These are phyloP conservation scores for Ramazzottius varieornatus DNA, from an alignment of 2,888 invertebrate genomes.

Conservation along the genomic window DNA sequence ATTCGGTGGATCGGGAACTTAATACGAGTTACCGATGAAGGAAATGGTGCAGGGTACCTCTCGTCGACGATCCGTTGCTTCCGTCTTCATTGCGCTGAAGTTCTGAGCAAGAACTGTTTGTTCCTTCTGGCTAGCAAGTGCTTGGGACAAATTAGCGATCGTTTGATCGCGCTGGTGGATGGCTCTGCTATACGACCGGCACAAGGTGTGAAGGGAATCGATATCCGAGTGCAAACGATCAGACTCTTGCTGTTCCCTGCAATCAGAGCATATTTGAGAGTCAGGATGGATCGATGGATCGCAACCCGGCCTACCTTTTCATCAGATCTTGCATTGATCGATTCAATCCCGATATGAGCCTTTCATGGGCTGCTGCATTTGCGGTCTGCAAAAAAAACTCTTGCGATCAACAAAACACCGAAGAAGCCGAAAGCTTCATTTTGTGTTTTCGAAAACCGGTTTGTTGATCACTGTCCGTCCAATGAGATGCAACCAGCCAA, in stretches of 20 bases:
- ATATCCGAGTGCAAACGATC: not conserved
- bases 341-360: not conserved
- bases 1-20: no score
- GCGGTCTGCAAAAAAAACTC: not conserved
- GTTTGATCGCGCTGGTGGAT: constrained; percentile 20
- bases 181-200: constrained; percentile 18
- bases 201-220: not conserved
- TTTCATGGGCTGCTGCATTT: not conserved
- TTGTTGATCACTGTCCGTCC: no score
- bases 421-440: no score
- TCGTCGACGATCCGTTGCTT: not conserved
- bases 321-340: not conserved
- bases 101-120: constrained; percentile 16
- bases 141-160: constrained; percentile 19
- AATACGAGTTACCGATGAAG: no score
- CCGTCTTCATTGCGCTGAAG: constrained; percentile 18
- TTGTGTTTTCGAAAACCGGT: no score
- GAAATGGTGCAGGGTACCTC: no score
- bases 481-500: not conserved
- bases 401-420: not conserved
- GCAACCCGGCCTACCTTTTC: not conserved
- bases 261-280: no score
- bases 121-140: constrained; percentile 19
- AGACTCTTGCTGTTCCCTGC: not conserved
- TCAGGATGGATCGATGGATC: no score